These are phyloP conservation scores for Loriculus beryllinus DNA, from an alignment of 2,797 vertebrate genomes.

Conservation along the genomic window DNA sequence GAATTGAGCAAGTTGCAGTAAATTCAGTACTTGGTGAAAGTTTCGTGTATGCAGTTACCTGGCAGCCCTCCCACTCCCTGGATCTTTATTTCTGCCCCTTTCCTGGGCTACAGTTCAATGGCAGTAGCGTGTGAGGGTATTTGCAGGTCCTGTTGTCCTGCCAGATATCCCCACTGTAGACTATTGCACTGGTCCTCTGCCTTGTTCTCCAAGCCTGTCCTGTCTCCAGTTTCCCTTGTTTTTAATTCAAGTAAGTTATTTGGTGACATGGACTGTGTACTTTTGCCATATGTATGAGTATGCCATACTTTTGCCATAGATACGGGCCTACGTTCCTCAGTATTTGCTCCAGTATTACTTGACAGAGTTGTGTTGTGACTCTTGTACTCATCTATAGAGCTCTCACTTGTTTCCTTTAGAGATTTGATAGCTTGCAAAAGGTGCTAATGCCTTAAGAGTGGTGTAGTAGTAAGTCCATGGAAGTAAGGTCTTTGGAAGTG, in stretches of 20 bases:
- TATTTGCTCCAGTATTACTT: neutral
- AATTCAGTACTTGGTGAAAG: neutral
- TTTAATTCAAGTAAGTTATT: neutral
- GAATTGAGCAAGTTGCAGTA: neutral
- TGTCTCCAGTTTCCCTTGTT: neutral
- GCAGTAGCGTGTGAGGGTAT: neutral
- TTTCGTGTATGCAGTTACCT: neutral
- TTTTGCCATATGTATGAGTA: neutral
- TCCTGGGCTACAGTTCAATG: neutral
- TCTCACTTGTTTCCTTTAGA: neutral
- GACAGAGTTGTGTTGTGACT: neutral
- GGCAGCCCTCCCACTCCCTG: neutral
- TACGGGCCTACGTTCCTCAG: neutral
- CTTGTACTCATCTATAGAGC: neutral
- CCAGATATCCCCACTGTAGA: accelerated
- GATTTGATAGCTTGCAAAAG: neutral
- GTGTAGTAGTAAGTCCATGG: neutral
- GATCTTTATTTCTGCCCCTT: neutral
- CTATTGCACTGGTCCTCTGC: neutral
- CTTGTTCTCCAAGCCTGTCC: neutral
- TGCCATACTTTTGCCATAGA: neutral
- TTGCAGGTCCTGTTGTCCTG: neutral
- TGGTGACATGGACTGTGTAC: neutral
- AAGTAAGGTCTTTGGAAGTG: neutral
- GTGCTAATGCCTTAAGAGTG: neutral